Evolutionary conservation across 1,140 invertebrate species (phyloP), one percentile per base, ranked within the genome.

Genomic region (Popillia japonica): DNA sequence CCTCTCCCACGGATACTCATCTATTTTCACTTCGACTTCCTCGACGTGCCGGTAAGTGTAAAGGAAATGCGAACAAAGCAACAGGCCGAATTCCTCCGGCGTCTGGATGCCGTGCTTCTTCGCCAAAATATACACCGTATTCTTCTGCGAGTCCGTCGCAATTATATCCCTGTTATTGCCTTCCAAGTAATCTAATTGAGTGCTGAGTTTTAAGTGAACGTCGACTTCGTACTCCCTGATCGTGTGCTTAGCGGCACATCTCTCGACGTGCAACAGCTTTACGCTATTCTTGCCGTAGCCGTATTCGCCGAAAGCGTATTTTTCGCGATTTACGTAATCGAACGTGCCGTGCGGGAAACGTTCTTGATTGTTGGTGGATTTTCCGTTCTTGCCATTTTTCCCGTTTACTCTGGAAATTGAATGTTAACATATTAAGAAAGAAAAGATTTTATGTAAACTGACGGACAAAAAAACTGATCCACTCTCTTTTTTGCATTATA

Each of bases 91-190:
- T 77, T 92, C 91, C 83, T 95, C 94, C 0, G 93, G 92, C 8
- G 90, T 92, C 78, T 92, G 90, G 0, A 94, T 90, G 44, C 93
- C 93, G 84, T 93, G 87, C 80, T 94, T 92, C 83, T 94, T 94
- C 9, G 94, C 94, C 79, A 95, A 82, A 27, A 94, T 83, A 83
- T 94, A 94, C n/a, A 95, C 92, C 0, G 93, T 95, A 82, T 95
- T 95, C 87, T 95, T 95, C 82, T 95, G 94, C 7, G 93, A 92
- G 82, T 95, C 94, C 0, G 94, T 95, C 0, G 94, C 94, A n/a
- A 94, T 90, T 48, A 94, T 91, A 81, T 93, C 91, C 42, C 90
- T 89, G 81, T 94, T 94, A 84, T 93, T 91, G n/a, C 91, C 92
- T 14, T 86, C 81, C 0, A 89, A 83, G 82, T 91, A 92, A 80